phyloP scores from a whole-genome alignment of 2,113 vertebrate species.

The Pipra filicauda region DNA sequence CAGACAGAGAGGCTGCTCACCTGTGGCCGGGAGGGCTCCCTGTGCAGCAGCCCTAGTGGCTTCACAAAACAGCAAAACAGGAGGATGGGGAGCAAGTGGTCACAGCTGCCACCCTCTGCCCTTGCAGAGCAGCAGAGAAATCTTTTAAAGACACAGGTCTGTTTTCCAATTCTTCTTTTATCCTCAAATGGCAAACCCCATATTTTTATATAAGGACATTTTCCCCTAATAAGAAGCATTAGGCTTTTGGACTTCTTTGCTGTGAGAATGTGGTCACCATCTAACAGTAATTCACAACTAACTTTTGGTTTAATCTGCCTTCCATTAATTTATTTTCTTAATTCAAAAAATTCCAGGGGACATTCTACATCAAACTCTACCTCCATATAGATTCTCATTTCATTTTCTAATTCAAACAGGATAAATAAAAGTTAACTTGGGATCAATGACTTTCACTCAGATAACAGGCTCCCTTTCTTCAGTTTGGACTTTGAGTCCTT shows the following conservation, averaged over 20 bases:
- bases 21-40: constrained; percentile 87
- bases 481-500: background rate
- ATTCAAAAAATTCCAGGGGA: background rate
- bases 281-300: background rate
- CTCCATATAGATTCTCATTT: background rate
- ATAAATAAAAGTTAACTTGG: background rate
- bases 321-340: background rate
- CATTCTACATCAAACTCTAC: background rate
- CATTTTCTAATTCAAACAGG: background rate
- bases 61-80: constrained; percentile 76
- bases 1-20: constrained; percentile 83
- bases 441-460: background rate
- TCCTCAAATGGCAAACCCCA: background rate
- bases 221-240: background rate
- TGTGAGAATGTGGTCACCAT: background rate
- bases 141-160: constrained; percentile 45
- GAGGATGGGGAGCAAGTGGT: constrained; percentile 14
- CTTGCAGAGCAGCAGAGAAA: background rate
- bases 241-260: background rate
- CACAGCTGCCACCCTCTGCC: constrained; percentile 59
- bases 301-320: background rate
- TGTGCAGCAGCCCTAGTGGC: constrained; percentile 79
- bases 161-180: background rate
- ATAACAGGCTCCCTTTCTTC: background rate
- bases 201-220: background rate